Conservation (phyloP, 2,888 invertebrate species). For the Crossocerus cetratus region DNA sequence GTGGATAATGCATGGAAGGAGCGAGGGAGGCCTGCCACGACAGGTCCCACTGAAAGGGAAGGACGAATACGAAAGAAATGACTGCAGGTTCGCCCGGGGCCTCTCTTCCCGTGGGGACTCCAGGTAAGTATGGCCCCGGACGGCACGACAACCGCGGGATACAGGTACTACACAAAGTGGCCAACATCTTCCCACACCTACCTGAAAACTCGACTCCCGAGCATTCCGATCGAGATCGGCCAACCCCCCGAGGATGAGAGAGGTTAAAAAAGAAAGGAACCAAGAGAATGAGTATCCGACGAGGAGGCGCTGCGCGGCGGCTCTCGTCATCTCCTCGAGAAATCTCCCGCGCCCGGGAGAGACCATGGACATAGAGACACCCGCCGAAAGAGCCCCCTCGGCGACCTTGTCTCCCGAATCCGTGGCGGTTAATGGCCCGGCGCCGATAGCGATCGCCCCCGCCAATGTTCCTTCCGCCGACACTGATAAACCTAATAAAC, state of each 20-base stretch:
- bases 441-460: conserved; percentile 19
- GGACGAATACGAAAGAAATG: conserved; percentile 27
- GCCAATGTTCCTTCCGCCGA: too few relatives aligned
- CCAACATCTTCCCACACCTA: conserved; percentile 66
- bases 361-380: not conserved
- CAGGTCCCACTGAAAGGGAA: conserved; percentile 43
- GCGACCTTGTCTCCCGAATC: not conserved
- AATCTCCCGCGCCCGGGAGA: not conserved
- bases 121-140: conserved; percentile 33
- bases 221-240: conserved; percentile 55
- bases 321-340: not conserved
- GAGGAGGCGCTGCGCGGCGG: not conserved
- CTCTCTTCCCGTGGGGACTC: conserved; percentile 15
- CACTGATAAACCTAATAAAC: not conserved
- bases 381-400: too few relatives aligned
- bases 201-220: conserved; percentile 40
- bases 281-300: not conserved
- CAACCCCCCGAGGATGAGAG: conserved; percentile 2
- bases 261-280: not conserved
- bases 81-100: conserved; percentile 43
- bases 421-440: conserved; percentile 12
- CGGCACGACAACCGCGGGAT: conserved; percentile 20
- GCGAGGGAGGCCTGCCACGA: conserved; percentile 19
- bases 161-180: conserved; percentile 62
- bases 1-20: conserved; percentile 1